These are phyloP conservation scores for Fulmarus glacialis DNA, from an alignment of 2,113 vertebrate species.

Conservation along the genomic window DNA sequence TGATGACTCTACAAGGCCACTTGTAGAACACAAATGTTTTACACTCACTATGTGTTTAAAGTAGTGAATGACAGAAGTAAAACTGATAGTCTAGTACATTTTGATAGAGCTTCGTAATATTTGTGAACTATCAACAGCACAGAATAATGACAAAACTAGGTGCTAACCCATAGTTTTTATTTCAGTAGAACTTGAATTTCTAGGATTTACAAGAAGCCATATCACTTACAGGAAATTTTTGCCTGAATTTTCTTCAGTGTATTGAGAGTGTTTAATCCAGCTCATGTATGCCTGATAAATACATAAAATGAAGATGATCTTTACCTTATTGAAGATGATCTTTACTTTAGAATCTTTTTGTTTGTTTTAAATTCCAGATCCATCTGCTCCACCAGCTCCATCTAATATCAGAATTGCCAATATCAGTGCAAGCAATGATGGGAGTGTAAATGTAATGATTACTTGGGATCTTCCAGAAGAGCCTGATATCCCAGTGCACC, in stretches of 20 bases:
- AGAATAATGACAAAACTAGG: background rate
- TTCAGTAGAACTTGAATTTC: background rate
- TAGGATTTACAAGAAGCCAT: background rate
- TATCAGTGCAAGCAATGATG: constrained; percentile 78
- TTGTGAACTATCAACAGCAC: background rate
- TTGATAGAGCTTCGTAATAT: background rate
- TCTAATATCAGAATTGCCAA: constrained; percentile 82
- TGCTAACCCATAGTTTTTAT: background rate
- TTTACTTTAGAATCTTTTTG: background rate
- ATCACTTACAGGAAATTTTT: background rate
- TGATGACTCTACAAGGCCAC: background rate
- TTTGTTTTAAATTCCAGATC: constrained; percentile 78
- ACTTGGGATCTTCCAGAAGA: constrained; percentile 88
- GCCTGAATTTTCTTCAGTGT: background rate
- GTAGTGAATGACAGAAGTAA: background rate
- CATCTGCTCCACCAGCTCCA: constrained; percentile 85
- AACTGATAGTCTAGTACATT: background rate
- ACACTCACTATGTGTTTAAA: background rate
- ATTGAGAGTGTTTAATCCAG: background rate
- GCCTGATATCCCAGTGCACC: constrained; percentile 90
- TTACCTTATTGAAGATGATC: background rate
- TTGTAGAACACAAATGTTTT: background rate
- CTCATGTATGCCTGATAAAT: fast-evolving
- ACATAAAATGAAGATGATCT: background rate
- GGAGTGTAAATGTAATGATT: constrained; percentile 78